Base-by-base conservation (phyloP, 2,113 vertebrate species). In the Syngnathus typhle region DNA sequence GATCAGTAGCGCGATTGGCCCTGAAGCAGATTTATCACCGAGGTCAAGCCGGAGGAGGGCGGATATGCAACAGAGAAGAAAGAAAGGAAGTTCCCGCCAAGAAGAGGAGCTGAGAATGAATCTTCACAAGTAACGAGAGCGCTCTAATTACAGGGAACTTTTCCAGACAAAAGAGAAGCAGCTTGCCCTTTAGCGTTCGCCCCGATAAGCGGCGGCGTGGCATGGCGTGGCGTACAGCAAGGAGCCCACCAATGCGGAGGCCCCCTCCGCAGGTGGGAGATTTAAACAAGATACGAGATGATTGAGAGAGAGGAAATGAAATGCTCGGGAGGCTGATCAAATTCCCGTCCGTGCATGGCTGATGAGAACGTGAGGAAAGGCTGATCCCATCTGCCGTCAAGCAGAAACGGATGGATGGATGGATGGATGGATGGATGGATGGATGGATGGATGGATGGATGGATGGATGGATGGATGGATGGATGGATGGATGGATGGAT, bases 241-340 rank as follows among this genome's bases (percentile, higher is more conserved):
- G 38, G 74, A 36, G 54, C 21, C 69, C 44, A 71, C 69, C 68
- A 76, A 38, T 43, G 37, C 9, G 55, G 67, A 68, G 75, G 67
- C 58, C 78, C 77, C 63, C 64, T 74, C 55, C 78, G 67, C 82
- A 85, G 82, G 83, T 84, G 77, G 69, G 3, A 72, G 68, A 75
- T 73, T 73, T 71, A 68, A 84, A 84, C 88, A 89, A 87, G 90
- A 90, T 81, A 70, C 23, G 12, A 70, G 23, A 16, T 19, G 19
- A 41, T 11, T n/a, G 59, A n/a, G n/a, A 62, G 59, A n/a, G n/a
- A 62, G 37, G 46, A 59, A 43, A 69, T 39, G 15, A 52, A 55
- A 52, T 11, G 23, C 39, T 51, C 36, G n/a, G 16, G 63, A 55
- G 67, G 51, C 1, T 8, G 21, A 23, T 55, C 21, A 44, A 62